Evolutionary conservation across 2,797 vertebrate species (phyloP), one percentile per base, ranked within the genome.

Genomic region (Etheostoma nigrum): DNA sequence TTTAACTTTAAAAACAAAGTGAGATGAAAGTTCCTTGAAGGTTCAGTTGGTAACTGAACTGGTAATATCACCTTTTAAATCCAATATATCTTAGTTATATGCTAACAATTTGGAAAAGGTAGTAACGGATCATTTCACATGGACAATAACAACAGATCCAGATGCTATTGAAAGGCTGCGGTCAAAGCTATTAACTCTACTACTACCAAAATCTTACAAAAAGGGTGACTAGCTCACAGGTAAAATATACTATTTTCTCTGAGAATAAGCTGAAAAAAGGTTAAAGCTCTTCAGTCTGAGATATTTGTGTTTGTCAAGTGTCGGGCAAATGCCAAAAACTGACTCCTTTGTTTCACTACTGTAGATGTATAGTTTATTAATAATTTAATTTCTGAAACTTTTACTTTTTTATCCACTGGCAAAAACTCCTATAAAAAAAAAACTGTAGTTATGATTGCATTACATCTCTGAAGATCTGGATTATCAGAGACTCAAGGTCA

Each of bases 271-370:
- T 21, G 25, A 33, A 18, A 59, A 71, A 52, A 42, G 14, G 40
- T 67, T 42, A 18, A 59, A 53, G 47, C 30, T 44, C 14, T 52
- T 73, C 54, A 75, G 59, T 52, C 51, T n/a, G 47, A 60, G 57
- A 84, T 71, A 47, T 40, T 55, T 74, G 72, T 79, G 36, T 33
- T 61, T 74, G 27, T 70, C 59, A n/a, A n/a, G 48, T 23, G 16
- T 77, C 78, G 0, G 36, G 19, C 1, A 72, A 83, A 72, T 77
- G 55, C 47, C 72, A 79, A 42, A 71, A 60, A 19, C 18, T 13
- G 33, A 77, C 23, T 49, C 52, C 30, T 71, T 67, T 10, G 6
- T 60, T 75, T 71, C 23, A n/a, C 52, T 54, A 11, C 52, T 52
- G 15, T 14, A 48, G 21, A 78, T 77, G 23, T 67, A 78, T 76